A percentile compares a stretch with the other conserved stretches of the same genome.
These are phyloP conservation scores for Liodrosophila aerea DNA, from an alignment of 2,888 invertebrate genomes.

Conservation along the genomic window DNA sequence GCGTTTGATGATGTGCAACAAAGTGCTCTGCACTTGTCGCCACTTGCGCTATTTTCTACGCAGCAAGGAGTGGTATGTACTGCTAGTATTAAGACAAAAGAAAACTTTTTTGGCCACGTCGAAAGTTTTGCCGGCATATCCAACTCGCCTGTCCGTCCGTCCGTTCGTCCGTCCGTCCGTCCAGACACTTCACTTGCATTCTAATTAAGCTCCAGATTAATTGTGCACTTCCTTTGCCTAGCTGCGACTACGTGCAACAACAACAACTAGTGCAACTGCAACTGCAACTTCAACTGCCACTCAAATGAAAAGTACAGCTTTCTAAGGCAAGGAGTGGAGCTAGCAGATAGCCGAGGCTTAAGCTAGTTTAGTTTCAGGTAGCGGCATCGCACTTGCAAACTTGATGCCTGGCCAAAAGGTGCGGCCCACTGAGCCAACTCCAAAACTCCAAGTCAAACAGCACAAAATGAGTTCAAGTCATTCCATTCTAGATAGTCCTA, in stretches of 20 bases:
- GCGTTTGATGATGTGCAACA: constrained; percentile 39
- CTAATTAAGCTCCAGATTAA: constrained; percentile 58
- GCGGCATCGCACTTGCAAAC: constrained; percentile 26
- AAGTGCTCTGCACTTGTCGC: constrained; percentile 33
- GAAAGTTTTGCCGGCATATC: constrained; percentile 23
- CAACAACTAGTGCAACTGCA: constrained; percentile 30
- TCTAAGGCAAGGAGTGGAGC: constrained; percentile 15
- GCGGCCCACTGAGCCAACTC: constrained; percentile 16
- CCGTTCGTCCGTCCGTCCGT: not conserved
- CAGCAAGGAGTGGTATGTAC: not conserved
- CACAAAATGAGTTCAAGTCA: constrained; percentile 33
- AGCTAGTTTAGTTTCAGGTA: constrained; percentile 22
- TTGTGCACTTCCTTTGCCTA: constrained; percentile 50
- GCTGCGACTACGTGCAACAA: constrained; percentile 16
- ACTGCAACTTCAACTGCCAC: constrained; percentile 28
- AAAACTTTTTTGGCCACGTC: constrained; percentile 32
- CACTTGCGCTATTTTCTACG: constrained; percentile 12
- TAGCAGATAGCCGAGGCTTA: constrained; percentile 18
- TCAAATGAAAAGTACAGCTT: constrained; percentile 32
- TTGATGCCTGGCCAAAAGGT: constrained; percentile 27
- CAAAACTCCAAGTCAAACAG: constrained; percentile 22
- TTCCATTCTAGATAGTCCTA: constrained; percentile 30
- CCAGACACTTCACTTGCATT: constrained; percentile 46
- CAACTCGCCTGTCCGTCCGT: constrained; percentile 20
- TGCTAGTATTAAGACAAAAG: constrained; percentile 4